Conservation (phyloP, 2,888 invertebrate species). For the Dryadula phaetusa region DNA sequence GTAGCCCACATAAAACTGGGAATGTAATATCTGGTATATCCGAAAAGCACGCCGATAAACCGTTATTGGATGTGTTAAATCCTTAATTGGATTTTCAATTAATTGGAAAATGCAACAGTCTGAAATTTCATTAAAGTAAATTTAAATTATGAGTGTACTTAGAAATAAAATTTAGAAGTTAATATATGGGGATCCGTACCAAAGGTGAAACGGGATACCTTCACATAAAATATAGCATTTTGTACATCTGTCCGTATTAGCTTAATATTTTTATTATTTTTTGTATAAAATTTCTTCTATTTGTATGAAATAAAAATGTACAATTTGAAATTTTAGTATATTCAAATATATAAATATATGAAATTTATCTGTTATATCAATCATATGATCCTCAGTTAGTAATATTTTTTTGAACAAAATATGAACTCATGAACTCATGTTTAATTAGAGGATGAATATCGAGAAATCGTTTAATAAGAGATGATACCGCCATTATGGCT, state of each 20-base stretch:
- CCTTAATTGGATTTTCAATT: constrained; percentile 73
- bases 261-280: not conserved
- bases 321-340: no score
- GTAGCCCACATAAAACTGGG: constrained; percentile 40
- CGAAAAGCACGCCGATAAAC: constrained; percentile 57
- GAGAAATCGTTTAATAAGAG: not conserved
- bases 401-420: not conserved
- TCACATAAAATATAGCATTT: not conserved
- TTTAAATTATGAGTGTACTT: constrained; percentile 29
- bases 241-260: not conserved
- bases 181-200: not conserved
- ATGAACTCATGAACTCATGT: not conserved
- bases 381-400: no score
- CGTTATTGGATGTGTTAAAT: constrained; percentile 65
- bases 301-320: no score
- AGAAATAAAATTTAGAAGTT: constrained; percentile 1
- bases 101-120: constrained; percentile 67
- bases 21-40: constrained; percentile 43
- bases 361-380: no score
- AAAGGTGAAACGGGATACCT: not conserved
- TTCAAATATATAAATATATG: no score
- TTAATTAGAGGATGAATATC: not conserved
- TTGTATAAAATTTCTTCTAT: no score
- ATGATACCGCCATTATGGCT: not conserved
- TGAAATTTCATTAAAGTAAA: constrained; percentile 52